These are phyloP conservation scores for Ploceus nigricollis DNA, from an alignment of 2,113 vertebrate genomes.

Conservation along the genomic window DNA sequence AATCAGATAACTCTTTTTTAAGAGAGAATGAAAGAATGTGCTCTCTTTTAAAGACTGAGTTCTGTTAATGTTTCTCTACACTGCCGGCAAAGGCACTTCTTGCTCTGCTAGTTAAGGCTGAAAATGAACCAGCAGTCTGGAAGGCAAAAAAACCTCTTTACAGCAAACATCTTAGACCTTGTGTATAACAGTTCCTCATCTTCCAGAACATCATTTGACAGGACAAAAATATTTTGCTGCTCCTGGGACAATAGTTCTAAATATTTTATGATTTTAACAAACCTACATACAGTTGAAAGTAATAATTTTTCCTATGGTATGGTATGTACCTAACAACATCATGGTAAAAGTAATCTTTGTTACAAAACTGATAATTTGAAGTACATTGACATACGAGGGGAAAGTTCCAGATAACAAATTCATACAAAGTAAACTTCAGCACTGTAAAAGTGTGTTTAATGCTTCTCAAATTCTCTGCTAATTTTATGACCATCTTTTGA, in stretches of 20 bases:
- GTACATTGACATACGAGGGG: not conserved
- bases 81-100: not conserved
- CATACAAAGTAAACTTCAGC: not conserved
- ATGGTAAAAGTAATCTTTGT: not conserved
- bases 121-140: not conserved
- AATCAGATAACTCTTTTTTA: not conserved
- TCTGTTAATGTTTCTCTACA: not conserved
- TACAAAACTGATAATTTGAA: not conserved
- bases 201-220: not conserved
- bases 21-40: not conserved
- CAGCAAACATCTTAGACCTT: not conserved
- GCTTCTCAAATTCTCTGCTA: not conserved
- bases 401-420: not conserved
- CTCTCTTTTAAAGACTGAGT: not conserved
- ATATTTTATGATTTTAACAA: not conserved
- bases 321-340: not conserved
- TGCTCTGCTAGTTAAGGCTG: not conserved
- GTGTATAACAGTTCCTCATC: not conserved
- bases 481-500: not conserved
- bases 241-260: not conserved
- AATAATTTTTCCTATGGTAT: not conserved
- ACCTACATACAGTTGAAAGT: not conserved
- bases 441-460: not conserved
- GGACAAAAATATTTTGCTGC: not conserved
- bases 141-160: not conserved